Conservation (phyloP, 2,797 vertebrate species). For the Hydrolagus colliei region DNA sequence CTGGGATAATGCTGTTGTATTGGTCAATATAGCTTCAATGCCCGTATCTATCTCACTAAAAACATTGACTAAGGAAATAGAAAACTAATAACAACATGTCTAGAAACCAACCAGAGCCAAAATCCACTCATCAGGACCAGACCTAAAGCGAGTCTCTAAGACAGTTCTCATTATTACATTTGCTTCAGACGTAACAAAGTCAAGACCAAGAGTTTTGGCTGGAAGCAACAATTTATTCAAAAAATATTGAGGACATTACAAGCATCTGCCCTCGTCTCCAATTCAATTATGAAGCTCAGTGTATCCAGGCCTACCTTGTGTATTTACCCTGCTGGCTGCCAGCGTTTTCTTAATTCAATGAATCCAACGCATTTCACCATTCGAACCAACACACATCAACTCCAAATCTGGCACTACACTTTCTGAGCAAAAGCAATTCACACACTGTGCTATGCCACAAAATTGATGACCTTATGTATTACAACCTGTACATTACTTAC, state of each 20-base stretch:
- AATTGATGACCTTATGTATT: too few relatives aligned
- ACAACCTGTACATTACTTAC: too few relatives aligned
- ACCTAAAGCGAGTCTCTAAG: background rate
- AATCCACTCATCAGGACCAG: background rate
- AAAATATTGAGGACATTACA: background rate
- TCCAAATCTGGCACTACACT: too few relatives aligned
- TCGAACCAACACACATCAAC: background rate
- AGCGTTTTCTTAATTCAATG: background rate
- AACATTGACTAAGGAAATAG: background rate
- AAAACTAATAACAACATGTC: background rate
- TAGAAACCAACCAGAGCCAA: background rate
- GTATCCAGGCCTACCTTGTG: background rate
- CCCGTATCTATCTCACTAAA: background rate
- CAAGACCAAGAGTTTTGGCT: background rate
- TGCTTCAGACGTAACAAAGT: conserved; percentile 6
- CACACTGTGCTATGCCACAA: too few relatives aligned
- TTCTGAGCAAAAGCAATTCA: too few relatives aligned
- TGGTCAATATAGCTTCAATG: background rate
- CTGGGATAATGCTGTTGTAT: too few relatives aligned
- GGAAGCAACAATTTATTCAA: background rate
- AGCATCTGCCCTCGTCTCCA: background rate
- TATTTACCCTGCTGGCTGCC: background rate
- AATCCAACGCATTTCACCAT: background rate
- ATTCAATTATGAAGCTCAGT: background rate
- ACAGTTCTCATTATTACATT: background rate